A percentile compares a stretch with the other conserved stretches of the same genome.
Conservation (phyloP, 2,888 invertebrate species). For the Lymantria dispar region DNA sequence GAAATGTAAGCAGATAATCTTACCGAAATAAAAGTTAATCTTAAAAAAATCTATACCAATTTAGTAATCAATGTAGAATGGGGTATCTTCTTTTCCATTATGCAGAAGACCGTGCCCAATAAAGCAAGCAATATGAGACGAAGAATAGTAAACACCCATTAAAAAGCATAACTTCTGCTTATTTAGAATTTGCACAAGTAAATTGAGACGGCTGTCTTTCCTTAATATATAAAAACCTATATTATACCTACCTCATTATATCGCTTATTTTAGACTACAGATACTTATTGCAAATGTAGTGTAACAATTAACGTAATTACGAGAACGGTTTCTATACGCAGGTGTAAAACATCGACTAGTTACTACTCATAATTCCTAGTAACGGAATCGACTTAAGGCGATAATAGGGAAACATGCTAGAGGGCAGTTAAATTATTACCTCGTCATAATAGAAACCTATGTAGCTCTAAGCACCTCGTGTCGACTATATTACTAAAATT, state of each 20-base stretch:
- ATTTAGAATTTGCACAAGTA: constrained; percentile 42
- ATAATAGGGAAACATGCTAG: constrained; percentile 71
- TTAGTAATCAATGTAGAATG: too few relatives aligned
- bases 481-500: constrained; percentile 52
- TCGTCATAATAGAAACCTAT: constrained; percentile 65
- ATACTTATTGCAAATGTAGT: constrained; percentile 15
- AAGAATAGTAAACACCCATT: too few relatives aligned
- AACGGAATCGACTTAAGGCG: constrained; percentile 74
- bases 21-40: too few relatives aligned
- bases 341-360: constrained; percentile 64
- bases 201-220: too few relatives aligned
- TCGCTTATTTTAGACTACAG: too few relatives aligned
- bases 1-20: too few relatives aligned
- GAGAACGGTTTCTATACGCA: constrained; percentile 71
- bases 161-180: constrained; percentile 23
- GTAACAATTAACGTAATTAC: constrained; percentile 74
- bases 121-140: too few relatives aligned
- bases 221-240: too few relatives aligned
- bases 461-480: constrained; percentile 69
- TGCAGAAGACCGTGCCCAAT: too few relatives aligned
- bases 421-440: constrained; percentile 70
- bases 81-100: too few relatives aligned
- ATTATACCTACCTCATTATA: too few relatives aligned
- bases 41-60: too few relatives aligned
- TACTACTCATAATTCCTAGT: constrained; percentile 72